A percentile compares a stretch with the other conserved stretches of the same genome.
phyloP scores from a whole-genome alignment of 2,888 invertebrate genomes.

The Lasiommata megera region DNA sequence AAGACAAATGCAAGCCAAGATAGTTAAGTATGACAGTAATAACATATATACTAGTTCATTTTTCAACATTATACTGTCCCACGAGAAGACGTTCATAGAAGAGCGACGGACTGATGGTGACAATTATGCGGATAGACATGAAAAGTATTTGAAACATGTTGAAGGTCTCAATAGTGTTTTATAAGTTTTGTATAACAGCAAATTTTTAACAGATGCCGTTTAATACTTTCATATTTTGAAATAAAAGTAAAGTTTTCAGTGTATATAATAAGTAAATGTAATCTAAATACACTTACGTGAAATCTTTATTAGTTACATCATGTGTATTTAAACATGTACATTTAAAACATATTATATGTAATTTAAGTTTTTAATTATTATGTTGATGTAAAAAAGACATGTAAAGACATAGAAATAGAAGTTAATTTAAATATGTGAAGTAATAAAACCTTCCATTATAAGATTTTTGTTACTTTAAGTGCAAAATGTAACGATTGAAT shows the following conservation, averaged over 20 bases:
- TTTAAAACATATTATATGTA: background rate
- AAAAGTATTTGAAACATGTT: slow-evolving; percentile 77
- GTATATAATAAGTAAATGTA: background rate
- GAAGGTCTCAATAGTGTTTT: slow-evolving; percentile 65
- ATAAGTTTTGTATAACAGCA: slow-evolving; percentile 27
- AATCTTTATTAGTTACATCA: background rate
- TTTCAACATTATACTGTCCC: slow-evolving; percentile 65
- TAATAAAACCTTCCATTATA: background rate
- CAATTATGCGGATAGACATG: slow-evolving; percentile 74
- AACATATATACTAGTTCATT: slow-evolving; percentile 69
- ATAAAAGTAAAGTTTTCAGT: background rate
- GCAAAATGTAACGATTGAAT: background rate
- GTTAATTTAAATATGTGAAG: background rate
- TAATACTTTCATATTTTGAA: slow-evolving; percentile 9
- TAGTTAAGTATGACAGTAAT: slow-evolving; percentile 63
- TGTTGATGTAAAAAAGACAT: slow-evolving; percentile 1
- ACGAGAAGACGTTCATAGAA: slow-evolving; percentile 71
- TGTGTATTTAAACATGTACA: background rate
- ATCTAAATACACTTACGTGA: background rate
- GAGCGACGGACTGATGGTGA: slow-evolving; percentile 60
- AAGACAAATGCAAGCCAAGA: slow-evolving; percentile 64
- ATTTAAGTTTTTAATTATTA: background rate
- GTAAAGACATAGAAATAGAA: background rate
- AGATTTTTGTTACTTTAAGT: background rate
- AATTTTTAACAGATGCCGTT: slow-evolving; percentile 6